phyloP scores from a whole-genome alignment of 2,113 vertebrate genomes.

The Pseudolaguvia tuberculata region DNA sequence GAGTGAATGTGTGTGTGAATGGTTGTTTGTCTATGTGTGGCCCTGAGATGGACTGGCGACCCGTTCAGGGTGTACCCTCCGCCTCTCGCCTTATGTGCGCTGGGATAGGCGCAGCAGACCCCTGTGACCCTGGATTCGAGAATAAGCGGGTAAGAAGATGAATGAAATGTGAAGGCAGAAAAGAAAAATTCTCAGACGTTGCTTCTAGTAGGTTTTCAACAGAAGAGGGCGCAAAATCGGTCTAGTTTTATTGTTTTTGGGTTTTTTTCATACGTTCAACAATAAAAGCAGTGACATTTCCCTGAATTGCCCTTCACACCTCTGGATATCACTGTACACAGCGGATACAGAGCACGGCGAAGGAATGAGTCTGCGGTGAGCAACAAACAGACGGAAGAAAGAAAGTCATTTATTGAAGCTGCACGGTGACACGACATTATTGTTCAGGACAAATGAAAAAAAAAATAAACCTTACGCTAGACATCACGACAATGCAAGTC shows the following conservation, averaged over 20 bases:
- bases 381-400: slow-evolving; percentile 60
- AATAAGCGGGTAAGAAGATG: too few relatives aligned
- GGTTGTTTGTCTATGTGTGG: too few relatives aligned
- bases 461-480: slow-evolving; percentile 1
- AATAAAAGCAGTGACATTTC: slow-evolving; percentile 69
- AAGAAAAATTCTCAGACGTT: too few relatives aligned
- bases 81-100: too few relatives aligned
- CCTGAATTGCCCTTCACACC: slow-evolving; percentile 56
- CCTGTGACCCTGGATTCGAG: too few relatives aligned
- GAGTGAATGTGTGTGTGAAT: too few relatives aligned
- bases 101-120: too few relatives aligned
- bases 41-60: too few relatives aligned
- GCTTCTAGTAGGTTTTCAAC: not conserved
- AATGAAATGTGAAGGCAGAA: not conserved
- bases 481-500: not conserved
- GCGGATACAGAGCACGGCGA: slow-evolving; percentile 44
- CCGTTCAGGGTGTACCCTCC: too few relatives aligned
- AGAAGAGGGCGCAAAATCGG: slow-evolving; percentile 6
- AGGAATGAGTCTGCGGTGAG: slow-evolving; percentile 52
- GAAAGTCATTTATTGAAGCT: slow-evolving; percentile 53
- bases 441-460: slow-evolving; percentile 53
- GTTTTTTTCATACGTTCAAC: slow-evolving; percentile 43
- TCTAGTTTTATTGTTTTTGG: not conserved
- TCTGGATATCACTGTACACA: slow-evolving; percentile 55
- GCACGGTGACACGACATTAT: slow-evolving; percentile 31